Base-by-base conservation (phyloP, 2,888 invertebrate species). In the Mystacides longicornis region DNA sequence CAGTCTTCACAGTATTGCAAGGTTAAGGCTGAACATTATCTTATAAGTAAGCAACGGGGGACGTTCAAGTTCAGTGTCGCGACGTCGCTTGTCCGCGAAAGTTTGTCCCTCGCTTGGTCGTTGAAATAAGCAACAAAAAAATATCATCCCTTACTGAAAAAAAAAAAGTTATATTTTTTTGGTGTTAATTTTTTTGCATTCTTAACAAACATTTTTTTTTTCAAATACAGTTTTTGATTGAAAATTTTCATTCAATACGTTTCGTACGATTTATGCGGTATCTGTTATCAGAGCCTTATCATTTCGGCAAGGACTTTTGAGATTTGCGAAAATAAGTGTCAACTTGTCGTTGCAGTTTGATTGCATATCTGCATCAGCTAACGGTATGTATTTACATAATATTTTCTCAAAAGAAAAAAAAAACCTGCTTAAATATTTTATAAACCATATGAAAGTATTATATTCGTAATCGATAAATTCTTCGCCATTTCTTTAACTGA, bases 31-130 rank as follows among this genome's bases (percentile, higher is more conserved):
- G 60, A 55, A 51, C 49, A 57, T 53, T 51, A 58, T 60, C 55
- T 60, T 60, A 60, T 60, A 60, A 60, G 58, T 58, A 56, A 49
- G 55, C 54, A 54, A 50, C 60, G 50, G 54, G 51, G 54, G 54
- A 50, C 51, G 54, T 54, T 60, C 60, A 60, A 60, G 60, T 60
- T 60, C 60, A 60, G 60, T 60, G 60, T 60, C 60, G 58, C 55
- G 60, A 49, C 51, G 56, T 47, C 49, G 21, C 54, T 49, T 45
- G 53, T 51, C 49, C 55, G 58, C 51, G 60, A 51, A 52, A 54
- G 57, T 58, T 55, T 53, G 48, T 47, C 33, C 52, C 31, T 23
- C 46, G 21, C 16, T 4, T 37, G 37, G 37, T 37, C 37, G 37
- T 37, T 16, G 16, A 14, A 37, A 14, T 37, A 37, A 37, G 16